Base-by-base conservation (phyloP, 2,888 invertebrate species). In the Andricus quercusramuli region DNA sequence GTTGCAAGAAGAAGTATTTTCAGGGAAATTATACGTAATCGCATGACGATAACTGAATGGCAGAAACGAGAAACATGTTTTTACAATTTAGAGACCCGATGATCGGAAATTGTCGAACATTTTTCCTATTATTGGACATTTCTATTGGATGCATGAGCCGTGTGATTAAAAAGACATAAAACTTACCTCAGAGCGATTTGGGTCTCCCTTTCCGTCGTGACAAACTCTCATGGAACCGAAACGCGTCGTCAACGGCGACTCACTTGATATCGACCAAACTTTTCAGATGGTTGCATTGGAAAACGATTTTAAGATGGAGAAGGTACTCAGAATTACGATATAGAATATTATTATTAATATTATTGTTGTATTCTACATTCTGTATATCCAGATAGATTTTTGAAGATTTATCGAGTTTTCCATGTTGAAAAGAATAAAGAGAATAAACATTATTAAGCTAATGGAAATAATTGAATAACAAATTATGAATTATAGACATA, bases 231-330 rank as follows among this genome's bases (percentile, higher is more conserved):
- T 70, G 47, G 51, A 56, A 32, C 32, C 6, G 56, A 17, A 56
- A 56, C 56, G 56, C 74, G 74, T 74, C 56, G 74, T 22, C 74
- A 74, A 56, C n/a, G 74, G 74, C 74, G 29, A 74, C 25, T 74
- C 51, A 56, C 56, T 29, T 32, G 11, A 22, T 74, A 74, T 74
- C 74, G 74, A 74, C n/a, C 51, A 74, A 74, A 74, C 74, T 74
- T 74, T 56, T 56, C n/a, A 5, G 37, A 74, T 8, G 32, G 29
- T 6, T 74, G 13, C 11, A 13, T 74, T 29, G 32, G 56, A 62
- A 62, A 62, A 25, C 15, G 15, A 62, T 62, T 15, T 62, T 25
- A 6, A 62, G 25, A 25, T 25, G 25, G 15, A 25, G 15, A 62
- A 62, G 25, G 15, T 29, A 62, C 25, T 62, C 15, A 25, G 13